Base-by-base conservation (phyloP, 2,797 vertebrate genomes). In the Ctenochaetus hawaiiensis region DNA sequence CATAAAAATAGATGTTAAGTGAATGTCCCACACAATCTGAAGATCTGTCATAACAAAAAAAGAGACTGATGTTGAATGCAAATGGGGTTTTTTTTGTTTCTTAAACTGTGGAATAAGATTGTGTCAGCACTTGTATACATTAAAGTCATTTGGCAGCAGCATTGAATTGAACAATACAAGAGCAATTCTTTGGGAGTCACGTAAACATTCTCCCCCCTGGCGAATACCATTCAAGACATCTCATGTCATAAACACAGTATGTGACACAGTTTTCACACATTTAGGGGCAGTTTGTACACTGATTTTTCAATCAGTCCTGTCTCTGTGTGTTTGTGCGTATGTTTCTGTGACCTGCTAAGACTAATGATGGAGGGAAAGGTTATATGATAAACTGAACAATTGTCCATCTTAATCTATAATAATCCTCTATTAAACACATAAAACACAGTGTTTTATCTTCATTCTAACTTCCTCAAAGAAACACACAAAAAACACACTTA, bases 391-490 rank as follows among this genome's bases (percentile, higher is more conserved):
- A 89, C 71, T 65, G 60, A 76, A 82, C 87, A 81, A 80, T 85
- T 67, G 59, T 82, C 74, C 77, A 75, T 89, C 43, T 58, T 93
- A 91, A 94, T 93, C 90, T 87, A 77, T 69, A 60, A 62, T 91
- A 92, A 94, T 91, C 89, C 83, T 66, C 60, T 3, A 51, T 80
- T 87, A 89, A 92, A 91, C 90, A 81, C 75, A 51, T 81, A 88
- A 89, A 92, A 91, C 90, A 81, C 73, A 67, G 72, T 73, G 14
- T 87, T 75, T 87, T 89, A 90, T 90, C 84, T 0, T 45, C 45
- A 30, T 49, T 17, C 8, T 56, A 44, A 47, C 56, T 71, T 76
- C 65, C 58, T 53, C 41, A 8, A 6, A 71, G 48, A 79, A 81
- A 67, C 26, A 34, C 37, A 73, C 52, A 78, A 11, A 20, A 1